Evolutionary conservation across 2,113 vertebrate species (phyloP).

Genomic region (Pagrus major): DNA sequence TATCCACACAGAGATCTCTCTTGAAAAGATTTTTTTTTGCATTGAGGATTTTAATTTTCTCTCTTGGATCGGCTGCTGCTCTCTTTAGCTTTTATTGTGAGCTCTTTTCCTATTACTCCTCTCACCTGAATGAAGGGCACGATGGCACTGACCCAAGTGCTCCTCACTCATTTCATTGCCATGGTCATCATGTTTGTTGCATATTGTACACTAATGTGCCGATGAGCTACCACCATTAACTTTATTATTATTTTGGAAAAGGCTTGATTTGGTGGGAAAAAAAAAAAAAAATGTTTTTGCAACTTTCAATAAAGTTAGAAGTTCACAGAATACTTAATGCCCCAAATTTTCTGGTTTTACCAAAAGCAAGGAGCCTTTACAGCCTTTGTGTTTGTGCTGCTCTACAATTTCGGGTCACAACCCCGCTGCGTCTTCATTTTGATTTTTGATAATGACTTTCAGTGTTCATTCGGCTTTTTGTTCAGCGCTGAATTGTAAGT

Average conservation of each 20-base stretch:
- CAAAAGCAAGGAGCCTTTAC: not conserved
- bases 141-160: constrained; percentile 17
- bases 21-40: constrained; percentile 28
- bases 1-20: not conserved
- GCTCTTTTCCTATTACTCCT: not conserved
- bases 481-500: not conserved
- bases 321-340: not conserved
- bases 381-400: not conserved
- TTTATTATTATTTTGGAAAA: not conserved
- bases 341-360: not conserved
- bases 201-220: not conserved
- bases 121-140: constrained; percentile 1
- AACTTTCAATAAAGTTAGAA: constrained; percentile 11
- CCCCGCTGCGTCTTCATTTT: not conserved
- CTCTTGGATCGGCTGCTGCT: not conserved
- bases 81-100: constrained; percentile 22
- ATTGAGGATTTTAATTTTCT: not conserved
- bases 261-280: not conserved
- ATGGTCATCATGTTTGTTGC: constrained; percentile 5
- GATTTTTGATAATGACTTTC: constrained; percentile 19
- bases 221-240: not conserved
- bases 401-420: constrained; percentile 3
- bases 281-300: not conserved
- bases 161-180: constrained; percentile 18
- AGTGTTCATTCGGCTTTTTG: constrained; percentile 18